phyloP scores from a whole-genome alignment of 2,113 vertebrate genomes.

The Seriola quinqueradiata region DNA sequence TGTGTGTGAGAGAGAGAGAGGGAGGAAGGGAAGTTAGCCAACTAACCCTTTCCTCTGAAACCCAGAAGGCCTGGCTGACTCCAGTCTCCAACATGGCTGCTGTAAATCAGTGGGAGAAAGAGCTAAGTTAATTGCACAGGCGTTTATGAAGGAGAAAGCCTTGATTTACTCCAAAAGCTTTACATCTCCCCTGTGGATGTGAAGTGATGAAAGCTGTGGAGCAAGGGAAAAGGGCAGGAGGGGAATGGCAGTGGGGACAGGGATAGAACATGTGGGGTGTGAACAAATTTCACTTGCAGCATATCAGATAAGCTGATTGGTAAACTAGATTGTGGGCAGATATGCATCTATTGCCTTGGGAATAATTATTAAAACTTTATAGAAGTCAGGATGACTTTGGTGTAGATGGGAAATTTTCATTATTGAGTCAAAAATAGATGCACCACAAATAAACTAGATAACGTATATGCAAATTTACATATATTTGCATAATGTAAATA shows the following conservation, averaged over 20 bases:
- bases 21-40: conserved; percentile 59
- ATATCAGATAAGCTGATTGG: conserved; percentile 73
- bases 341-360: conserved; percentile 70
- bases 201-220: conserved; percentile 73
- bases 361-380: conserved; percentile 64
- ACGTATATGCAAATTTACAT: not conserved
- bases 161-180: conserved; percentile 80
- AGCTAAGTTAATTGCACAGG: conserved; percentile 76
- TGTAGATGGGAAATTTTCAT: conserved; percentile 15
- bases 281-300: conserved; percentile 71
- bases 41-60: conserved; percentile 67
- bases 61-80: conserved; percentile 69
- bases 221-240: conserved; percentile 34
- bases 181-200: conserved; percentile 76
- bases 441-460: not conserved
- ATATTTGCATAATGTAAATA: conserved; percentile 27
- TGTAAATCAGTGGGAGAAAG: conserved; percentile 71
- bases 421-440: conserved; percentile 25
- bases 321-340: conserved; percentile 72
- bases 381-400: conserved; percentile 59
- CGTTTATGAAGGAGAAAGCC: conserved; percentile 76
- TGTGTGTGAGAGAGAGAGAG: not conserved
- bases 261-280: conserved; percentile 54
- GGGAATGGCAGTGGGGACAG: conserved; percentile 41
- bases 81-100: conserved; percentile 68